Conservation (phyloP, 2,113 vertebrate species). For the Pelvicachromis taeniatus region DNA sequence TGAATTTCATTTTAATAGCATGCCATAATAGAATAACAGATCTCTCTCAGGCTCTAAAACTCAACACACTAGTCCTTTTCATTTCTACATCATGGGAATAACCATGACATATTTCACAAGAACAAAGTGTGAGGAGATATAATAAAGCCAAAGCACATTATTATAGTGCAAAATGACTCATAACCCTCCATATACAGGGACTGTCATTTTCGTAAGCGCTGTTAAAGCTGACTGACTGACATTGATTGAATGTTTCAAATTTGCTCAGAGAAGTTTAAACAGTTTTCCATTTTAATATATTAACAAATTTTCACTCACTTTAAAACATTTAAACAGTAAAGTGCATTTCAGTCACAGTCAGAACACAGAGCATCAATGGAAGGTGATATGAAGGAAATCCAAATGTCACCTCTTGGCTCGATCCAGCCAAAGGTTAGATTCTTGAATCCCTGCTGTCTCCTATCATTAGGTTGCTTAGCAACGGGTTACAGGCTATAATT, state of each 20-base stretch:
- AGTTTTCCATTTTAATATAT: background rate
- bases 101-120: background rate
- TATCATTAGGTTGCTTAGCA: conserved; percentile 75
- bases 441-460: conserved; percentile 72
- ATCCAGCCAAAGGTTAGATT: conserved; percentile 74
- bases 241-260: conserved; percentile 32
- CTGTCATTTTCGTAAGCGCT: conserved; percentile 10
- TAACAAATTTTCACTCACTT: background rate
- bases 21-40: background rate
- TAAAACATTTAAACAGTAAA: conserved; percentile 7
- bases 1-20: background rate
- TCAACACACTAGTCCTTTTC: background rate
- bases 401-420: conserved; percentile 71
- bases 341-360: background rate
- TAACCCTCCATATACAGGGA: background rate
- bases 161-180: conserved; percentile 17
- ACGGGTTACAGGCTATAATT: conserved; percentile 72
- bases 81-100: background rate
- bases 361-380: conserved; percentile 39
- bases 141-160: conserved; percentile 15
- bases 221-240: conserved; percentile 8
- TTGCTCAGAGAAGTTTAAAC: background rate
- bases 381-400: conserved; percentile 58
- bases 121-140: background rate
- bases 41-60: background rate